Percentiles rank a stretch among this genome's conserved stretches.
Conservation (phyloP, 2,113 vertebrate genomes). For the Oophaga pumilio region DNA sequence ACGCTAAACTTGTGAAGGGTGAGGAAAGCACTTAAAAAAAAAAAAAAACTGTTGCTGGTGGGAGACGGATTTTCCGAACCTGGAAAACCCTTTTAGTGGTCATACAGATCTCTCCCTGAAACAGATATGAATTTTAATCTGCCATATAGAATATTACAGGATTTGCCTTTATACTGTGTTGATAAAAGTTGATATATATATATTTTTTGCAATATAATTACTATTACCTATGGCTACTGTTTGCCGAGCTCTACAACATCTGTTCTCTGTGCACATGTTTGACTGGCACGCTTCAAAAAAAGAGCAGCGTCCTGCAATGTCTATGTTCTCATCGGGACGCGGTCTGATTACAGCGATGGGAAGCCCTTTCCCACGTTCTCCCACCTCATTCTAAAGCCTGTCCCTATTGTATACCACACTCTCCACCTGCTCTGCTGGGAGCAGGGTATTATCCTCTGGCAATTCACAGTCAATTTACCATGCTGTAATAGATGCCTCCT, state of each 20-base stretch:
- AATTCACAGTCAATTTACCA: constrained; percentile 77
- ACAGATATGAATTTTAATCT: neutral
- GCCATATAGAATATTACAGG: too few relatives aligned
- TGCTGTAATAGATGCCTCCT: constrained; percentile 76
- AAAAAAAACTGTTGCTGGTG: too few relatives aligned
- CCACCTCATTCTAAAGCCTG: constrained; percentile 61
- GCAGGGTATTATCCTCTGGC: constrained; percentile 76
- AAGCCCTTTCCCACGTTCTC: constrained; percentile 75
- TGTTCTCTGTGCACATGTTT: constrained; percentile 23
- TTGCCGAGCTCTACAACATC: constrained; percentile 31
- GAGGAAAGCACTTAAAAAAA: too few relatives aligned
- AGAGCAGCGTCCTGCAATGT: constrained; percentile 71
- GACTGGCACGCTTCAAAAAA: constrained; percentile 63
- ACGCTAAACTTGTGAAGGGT: too few relatives aligned
- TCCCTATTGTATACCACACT: constrained; percentile 67
- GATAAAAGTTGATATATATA: too few relatives aligned
- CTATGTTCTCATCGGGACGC: constrained; percentile 66
- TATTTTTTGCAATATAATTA: neutral
- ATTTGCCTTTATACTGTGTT: too few relatives aligned
- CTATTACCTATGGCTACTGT: neutral
- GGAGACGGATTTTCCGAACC: too few relatives aligned
- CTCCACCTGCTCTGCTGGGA: constrained; percentile 81
- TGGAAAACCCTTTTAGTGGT: neutral
- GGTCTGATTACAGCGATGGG: constrained; percentile 68
- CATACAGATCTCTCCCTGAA: neutral